Conservation (phyloP, 2,113 vertebrate genomes). For the Salvelinus alpinus region DNA sequence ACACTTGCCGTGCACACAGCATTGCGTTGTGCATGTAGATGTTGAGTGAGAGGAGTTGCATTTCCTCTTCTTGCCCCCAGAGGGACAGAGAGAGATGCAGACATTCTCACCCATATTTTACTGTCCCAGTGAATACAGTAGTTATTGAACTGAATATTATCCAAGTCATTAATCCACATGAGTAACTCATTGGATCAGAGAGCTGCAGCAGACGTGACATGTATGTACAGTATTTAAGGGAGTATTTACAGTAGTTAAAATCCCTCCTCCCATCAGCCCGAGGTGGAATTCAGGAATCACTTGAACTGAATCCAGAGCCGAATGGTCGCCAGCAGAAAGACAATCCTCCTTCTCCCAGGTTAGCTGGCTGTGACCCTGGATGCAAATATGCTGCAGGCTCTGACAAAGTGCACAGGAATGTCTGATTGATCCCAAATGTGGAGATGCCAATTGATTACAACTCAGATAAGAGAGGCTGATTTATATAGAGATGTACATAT, state of each 20-base stretch:
- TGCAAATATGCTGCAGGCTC: constrained; percentile 48
- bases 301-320: background rate
- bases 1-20: too few species aligned
- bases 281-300: background rate
- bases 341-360: constrained; percentile 5
- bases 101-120: background rate
- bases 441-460: constrained; percentile 43
- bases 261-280: background rate
- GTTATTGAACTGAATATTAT: background rate
- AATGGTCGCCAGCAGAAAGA: background rate
- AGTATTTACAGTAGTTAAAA: background rate
- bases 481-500: constrained; percentile 41
- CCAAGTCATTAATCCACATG: background rate
- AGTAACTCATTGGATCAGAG: background rate
- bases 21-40: background rate
- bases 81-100: background rate
- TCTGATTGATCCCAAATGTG: constrained; percentile 45
- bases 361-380: constrained; percentile 3
- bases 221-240: background rate
- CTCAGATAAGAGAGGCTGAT: constrained; percentile 45
- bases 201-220: background rate
- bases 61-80: background rate
- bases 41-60: background rate
- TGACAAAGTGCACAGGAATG: constrained; percentile 54
- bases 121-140: background rate